Percentiles rank a stretch among this genome's conserved stretches.
These are phyloP conservation scores for Lasius platythorax DNA, from an alignment of 2,888 invertebrate genomes.

Conservation along the genomic window DNA sequence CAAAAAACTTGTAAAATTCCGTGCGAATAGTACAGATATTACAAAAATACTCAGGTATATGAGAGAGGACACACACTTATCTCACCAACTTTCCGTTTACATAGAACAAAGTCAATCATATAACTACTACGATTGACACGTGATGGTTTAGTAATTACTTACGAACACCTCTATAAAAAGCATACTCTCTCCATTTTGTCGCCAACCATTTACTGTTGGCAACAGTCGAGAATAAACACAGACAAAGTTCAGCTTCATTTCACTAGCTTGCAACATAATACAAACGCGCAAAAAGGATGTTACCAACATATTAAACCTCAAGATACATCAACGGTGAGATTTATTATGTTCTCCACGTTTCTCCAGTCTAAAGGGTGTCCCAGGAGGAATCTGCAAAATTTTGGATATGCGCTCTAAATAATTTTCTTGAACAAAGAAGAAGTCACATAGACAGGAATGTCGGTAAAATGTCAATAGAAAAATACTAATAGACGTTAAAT, in stretches of 20 bases:
- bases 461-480: background rate
- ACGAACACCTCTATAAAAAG: background rate
- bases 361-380: background rate
- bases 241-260: slow-evolving; percentile 31
- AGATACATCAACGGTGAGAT: background rate
- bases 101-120: slow-evolving; percentile 14
- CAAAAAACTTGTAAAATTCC: background rate
- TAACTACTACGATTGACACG: background rate
- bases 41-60: background rate
- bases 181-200: slow-evolving; percentile 3
- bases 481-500: background rate
- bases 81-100: background rate
- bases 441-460: background rate
- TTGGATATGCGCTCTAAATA: background rate
- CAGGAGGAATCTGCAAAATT: background rate
- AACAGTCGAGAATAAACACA: slow-evolving; percentile 19
- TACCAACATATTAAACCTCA: background rate
- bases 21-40: background rate
- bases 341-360: background rate
- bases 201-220: background rate
- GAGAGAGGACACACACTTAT: background rate
- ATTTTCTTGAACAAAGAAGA: background rate
- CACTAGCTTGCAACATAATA: slow-evolving; percentile 17
- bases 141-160: slow-evolving; percentile 42
- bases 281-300: background rate